These are phyloP conservation scores for Calliopsis andreniformis DNA, from an alignment of 1,140 invertebrate species.

Conservation along the genomic window DNA sequence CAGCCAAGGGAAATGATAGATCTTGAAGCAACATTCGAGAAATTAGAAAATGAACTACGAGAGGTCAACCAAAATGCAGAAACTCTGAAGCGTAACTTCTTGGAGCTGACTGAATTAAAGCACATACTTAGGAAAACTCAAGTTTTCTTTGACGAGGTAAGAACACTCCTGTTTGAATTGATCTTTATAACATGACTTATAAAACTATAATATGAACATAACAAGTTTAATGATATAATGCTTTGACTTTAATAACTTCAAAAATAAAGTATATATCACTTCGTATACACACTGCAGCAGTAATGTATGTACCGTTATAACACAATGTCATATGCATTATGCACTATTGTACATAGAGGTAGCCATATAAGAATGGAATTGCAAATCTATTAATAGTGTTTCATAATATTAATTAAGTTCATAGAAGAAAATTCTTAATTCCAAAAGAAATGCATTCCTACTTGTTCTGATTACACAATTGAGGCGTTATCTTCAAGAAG, in stretches of 20 bases:
- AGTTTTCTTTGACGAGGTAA: slow-evolving; percentile 98
- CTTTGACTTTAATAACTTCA: neutral
- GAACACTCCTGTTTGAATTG: slow-evolving; percentile 50
- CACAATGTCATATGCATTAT: too few relatives aligned
- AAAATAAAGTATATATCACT: neutral
- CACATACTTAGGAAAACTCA: slow-evolving; percentile 98
- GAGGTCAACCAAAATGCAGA: slow-evolving; percentile 99
- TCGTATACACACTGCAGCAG: neutral
- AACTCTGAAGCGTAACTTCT: slow-evolving; percentile 96
- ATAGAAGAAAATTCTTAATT: neutral
- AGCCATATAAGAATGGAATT: neutral
- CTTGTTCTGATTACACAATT: too few relatives aligned
- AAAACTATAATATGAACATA: slow-evolving; percentile 5
- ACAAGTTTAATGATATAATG: slow-evolving; percentile 15
- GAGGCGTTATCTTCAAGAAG: too few relatives aligned
- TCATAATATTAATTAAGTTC: neutral
- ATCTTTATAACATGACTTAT: neutral
- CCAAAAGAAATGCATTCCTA: too few relatives aligned
- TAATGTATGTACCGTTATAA: neutral
- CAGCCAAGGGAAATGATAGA: slow-evolving; percentile 99
- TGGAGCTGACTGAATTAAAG: slow-evolving; percentile 97
- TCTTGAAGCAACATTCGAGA: slow-evolving; percentile 98
- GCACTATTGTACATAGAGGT: neutral
- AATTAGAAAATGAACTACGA: slow-evolving; percentile 96
- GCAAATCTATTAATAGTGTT: neutral